phyloP scores from a whole-genome alignment of 2,888 invertebrate genomes.

The Pandemis cinnamomeana region DNA sequence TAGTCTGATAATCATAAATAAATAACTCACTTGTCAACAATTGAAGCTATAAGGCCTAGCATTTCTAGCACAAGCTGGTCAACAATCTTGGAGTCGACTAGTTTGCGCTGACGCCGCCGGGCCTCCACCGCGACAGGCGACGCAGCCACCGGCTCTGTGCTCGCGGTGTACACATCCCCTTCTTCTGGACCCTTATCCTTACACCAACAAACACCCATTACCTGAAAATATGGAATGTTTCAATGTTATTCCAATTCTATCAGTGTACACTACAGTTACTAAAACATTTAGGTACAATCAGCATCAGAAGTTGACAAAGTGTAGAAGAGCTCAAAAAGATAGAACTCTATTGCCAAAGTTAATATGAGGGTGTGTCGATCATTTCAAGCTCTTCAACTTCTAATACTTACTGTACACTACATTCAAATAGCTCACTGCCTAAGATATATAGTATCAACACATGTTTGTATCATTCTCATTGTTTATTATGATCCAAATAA shows the following conservation, averaged over 20 bases:
- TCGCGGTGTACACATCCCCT: conserved; percentile 72
- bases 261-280: background rate
- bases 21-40: conserved; percentile 89
- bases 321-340: no score
- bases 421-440: background rate
- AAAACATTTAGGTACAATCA: no score
- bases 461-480: background rate
- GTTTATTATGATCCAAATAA: background rate
- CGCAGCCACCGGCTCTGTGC: conserved; percentile 47
- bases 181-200: conserved; percentile 85
- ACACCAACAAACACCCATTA: conserved; percentile 92
- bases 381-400: no score
- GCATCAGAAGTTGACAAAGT: no score
- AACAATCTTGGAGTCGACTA: conserved; percentile 77
- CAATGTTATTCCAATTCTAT: background rate
- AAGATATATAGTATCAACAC: no score
- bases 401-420: background rate
- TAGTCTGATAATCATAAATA: background rate
- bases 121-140: conserved; percentile 52
- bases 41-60: conserved; percentile 90
- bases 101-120: conserved; percentile 49
- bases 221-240: conserved; percentile 46
- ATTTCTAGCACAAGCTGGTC: conserved; percentile 92
- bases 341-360: no score
- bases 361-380: no score